These are phyloP conservation scores for Notolepis coatsorum DNA, from an alignment of 2,797 vertebrate genomes.

Conservation along the genomic window DNA sequence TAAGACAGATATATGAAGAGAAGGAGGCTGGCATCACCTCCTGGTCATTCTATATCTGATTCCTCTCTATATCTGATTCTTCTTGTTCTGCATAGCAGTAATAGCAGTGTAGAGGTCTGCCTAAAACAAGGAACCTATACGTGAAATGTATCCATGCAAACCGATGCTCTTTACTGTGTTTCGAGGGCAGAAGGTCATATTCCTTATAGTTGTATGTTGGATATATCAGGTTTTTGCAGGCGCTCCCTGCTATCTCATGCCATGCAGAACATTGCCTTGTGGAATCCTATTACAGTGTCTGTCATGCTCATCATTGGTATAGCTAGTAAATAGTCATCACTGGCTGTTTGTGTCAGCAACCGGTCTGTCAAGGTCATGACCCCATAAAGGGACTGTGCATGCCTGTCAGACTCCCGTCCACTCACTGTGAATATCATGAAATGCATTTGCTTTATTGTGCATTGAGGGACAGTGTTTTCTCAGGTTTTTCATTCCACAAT, in stretches of 20 bases:
- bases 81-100: no score
- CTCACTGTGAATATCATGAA: conserved; percentile 15
- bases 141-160: conserved; percentile 14
- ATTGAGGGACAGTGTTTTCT: conserved; percentile 3
- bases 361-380: conserved; percentile 67
- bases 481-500: conserved; percentile 25
- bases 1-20: no score
- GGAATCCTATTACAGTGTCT: conserved; percentile 62
- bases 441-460: conserved; percentile 38
- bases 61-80: no score
- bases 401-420: not conserved
- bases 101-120: no score
- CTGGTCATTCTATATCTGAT: no score
- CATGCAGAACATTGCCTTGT: conserved; percentile 41
- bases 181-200: conserved; percentile 51
- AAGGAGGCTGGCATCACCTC: no score
- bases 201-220: conserved; percentile 37
- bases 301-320: conserved; percentile 55
- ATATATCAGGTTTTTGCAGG: conserved; percentile 38
- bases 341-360: conserved; percentile 38
- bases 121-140: no score
- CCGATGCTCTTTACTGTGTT: conserved; percentile 21
- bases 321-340: conserved; percentile 56
- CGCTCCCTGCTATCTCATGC: conserved; percentile 28
- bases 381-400: conserved; percentile 4